These are phyloP conservation scores for Adelosebastes latens DNA, from an alignment of 2,797 vertebrate species.

Conservation along the genomic window DNA sequence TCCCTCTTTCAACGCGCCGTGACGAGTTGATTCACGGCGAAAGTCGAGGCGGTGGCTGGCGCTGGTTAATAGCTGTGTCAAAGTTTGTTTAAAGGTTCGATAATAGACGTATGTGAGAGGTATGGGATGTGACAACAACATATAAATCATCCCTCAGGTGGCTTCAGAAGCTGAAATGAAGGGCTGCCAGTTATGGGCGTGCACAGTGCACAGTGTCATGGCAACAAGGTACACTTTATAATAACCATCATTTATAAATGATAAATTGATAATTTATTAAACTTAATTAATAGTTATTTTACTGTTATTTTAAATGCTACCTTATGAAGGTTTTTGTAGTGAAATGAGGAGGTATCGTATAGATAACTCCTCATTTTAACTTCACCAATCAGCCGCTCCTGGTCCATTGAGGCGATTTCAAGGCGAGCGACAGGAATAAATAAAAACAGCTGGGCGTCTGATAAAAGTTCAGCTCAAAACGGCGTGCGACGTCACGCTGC, in stretches of 20 bases:
- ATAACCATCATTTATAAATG: too few species aligned
- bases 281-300: too few species aligned
- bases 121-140: neutral
- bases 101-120: neutral
- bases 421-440: too few species aligned
- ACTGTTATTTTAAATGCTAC: too few species aligned
- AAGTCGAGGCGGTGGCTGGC: neutral
- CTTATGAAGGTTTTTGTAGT: too few species aligned
- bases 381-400: too few species aligned
- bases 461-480: too few species aligned
- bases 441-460: too few species aligned
- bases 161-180: neutral
- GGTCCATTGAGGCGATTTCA: too few species aligned
- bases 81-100: constrained; percentile 7
- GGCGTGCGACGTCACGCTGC: too few species aligned
- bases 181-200: neutral
- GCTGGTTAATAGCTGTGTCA: neutral
- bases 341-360: rapidly evolving
- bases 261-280: too few species aligned
- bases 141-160: neutral
- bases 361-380: too few species aligned
- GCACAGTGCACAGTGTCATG: neutral
- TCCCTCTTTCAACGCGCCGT: neutral
- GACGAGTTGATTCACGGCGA: constrained; percentile 3
- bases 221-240: neutral